These are phyloP conservation scores for Dendrolimus kikuchii DNA, from an alignment of 1,140 invertebrate genomes.

Conservation along the genomic window DNA sequence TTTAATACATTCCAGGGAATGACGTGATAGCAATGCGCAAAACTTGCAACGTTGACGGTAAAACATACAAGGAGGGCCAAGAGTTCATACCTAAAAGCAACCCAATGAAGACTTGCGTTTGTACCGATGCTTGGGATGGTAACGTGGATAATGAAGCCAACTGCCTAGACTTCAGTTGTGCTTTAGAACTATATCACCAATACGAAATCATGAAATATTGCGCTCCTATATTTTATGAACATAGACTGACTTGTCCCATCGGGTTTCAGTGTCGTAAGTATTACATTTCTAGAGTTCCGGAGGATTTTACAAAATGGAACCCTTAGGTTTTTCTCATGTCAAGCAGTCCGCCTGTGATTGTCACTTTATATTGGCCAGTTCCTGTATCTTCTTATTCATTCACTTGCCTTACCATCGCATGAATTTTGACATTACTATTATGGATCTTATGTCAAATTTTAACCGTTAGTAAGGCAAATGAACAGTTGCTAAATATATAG, in stretches of 20 bases:
- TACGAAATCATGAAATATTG: constrained; percentile 59
- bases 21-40: constrained; percentile 50
- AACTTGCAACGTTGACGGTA: constrained; percentile 62
- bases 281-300: not conserved
- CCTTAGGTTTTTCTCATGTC: no score
- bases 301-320: no score
- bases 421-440: no score
- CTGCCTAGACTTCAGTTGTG: constrained; percentile 70
- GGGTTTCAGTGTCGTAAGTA: constrained; percentile 70
- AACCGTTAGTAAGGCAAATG: no score
- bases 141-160: constrained; percentile 35
- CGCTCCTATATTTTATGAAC: constrained; percentile 62
- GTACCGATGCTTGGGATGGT: constrained; percentile 55
- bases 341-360: no score
- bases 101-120: constrained; percentile 64
- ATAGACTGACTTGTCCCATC: constrained; percentile 61
- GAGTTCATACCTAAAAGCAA: constrained; percentile 58
- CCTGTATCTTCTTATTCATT: no score
- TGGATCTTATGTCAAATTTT: no score
- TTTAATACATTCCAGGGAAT: constrained; percentile 33
- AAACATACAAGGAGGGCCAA: constrained; percentile 66
- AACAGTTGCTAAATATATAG: no score
- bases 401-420: no score
- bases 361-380: no score
- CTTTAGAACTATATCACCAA: constrained; percentile 63